phyloP scores from a whole-genome alignment of 2,888 invertebrate genomes.

The Orthosia gothica region DNA sequence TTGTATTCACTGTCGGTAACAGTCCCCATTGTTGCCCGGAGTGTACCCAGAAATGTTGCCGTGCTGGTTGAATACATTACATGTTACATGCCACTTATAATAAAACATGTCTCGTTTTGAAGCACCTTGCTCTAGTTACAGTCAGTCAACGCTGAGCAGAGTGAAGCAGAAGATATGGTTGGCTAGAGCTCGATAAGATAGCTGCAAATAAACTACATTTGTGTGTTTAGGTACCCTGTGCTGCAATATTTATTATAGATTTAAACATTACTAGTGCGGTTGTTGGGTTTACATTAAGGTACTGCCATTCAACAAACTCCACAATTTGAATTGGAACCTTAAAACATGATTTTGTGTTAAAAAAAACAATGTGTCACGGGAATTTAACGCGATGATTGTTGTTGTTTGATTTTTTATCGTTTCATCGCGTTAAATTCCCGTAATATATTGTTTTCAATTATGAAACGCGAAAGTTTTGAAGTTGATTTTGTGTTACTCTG shows the following conservation, averaged over 20 bases:
- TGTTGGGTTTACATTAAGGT: neutral
- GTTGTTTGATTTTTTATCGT: too few species aligned
- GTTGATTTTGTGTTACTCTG: neutral
- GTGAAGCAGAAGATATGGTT: neutral
- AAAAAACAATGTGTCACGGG: too few species aligned
- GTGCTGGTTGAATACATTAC: neutral
- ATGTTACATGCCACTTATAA: neutral
- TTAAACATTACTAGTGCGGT: neutral
- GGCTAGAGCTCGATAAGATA: neutral
- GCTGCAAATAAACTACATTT: neutral
- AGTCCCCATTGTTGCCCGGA: neutral
- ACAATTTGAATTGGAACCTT: neutral
- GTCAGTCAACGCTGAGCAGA: conserved; percentile 27
- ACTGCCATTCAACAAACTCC: neutral
- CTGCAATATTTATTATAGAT: neutral
- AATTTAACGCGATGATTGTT: too few species aligned
- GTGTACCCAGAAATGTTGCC: neutral
- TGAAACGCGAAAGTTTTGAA: too few species aligned
- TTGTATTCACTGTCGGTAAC: neutral
- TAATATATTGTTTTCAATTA: too few species aligned
- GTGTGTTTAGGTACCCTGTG: neutral
- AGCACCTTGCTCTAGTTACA: conserved; percentile 14
- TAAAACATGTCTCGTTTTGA: conserved; percentile 17
- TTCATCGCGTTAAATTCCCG: too few species aligned
- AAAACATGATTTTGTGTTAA: neutral